Evolutionary conservation across 2,113 vertebrate genomes (phyloP), one percentile per base, ranked within the genome.

Genomic region (Erythrocebus patas): DNA sequence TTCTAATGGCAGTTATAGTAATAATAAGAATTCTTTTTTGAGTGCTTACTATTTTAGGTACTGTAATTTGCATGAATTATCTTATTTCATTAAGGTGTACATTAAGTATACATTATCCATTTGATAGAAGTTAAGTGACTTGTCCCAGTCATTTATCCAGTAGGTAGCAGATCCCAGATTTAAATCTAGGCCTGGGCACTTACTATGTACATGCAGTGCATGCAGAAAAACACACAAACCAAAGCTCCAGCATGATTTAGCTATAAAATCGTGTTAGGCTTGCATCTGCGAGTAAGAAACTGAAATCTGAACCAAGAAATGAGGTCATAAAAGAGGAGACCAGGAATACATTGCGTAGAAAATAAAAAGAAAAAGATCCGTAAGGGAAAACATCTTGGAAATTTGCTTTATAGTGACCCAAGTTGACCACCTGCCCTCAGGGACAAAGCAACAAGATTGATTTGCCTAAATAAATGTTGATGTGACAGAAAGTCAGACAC

Each of bases 401-500:
- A 86, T 3, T 96, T 97, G 40, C 6, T 68, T 66, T 89, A 13
- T 75, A 68, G 52, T 85, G 70, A 88, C 40, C 75, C 20, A 84
- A 45, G 91, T 88, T 86, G 91, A 93, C 64, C 32, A 48, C 59
- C 78, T 93, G 72, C 40, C 86, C 90, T 85, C 8, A 68, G 79
- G 45, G 87, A 78, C 35, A 94, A 90, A 90, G 55, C 38, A 93
- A 76, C 68, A 70, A 43, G 90, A 97, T 92, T 96, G 90, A 96
- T 95, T 92, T 93, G 32, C 17, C 0, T 96, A 80, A 89, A 82
- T 93, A 90, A 85, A 96, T 93, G 88, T 90, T 93, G 92, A 98
- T 59, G 85, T 90, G 82, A 96, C 25, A 90, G 80, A 13, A 93
- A 96, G 81, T 93, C 66, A 94, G 68, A 88, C 57, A 82, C 92